Evolutionary conservation across 2,888 invertebrate genomes (phyloP).

Genomic region (Odontomyia ornata): DNA sequence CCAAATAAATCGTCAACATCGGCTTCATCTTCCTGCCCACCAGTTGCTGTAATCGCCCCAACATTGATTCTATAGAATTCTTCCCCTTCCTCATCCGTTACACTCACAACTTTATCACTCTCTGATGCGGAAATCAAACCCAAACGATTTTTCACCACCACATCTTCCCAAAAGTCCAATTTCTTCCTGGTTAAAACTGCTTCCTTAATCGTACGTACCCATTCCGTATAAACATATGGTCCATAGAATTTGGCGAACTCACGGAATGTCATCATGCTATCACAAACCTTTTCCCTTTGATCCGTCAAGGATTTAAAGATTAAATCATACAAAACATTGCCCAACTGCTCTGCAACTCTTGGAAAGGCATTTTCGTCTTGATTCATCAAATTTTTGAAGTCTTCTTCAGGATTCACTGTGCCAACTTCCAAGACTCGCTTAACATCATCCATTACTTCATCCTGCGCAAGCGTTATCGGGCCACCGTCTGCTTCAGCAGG

Average conservation of each 20-base stretch:
- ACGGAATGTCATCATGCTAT: slow-evolving; percentile 57
- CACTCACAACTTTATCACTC: slow-evolving; percentile 42
- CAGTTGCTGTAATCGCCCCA: background rate
- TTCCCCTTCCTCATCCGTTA: slow-evolving; percentile 46
- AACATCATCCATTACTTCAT: slow-evolving; percentile 40
- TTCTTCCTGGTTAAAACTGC: slow-evolving; percentile 56
- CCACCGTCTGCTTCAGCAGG: slow-evolving; percentile 53
- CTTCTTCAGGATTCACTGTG: slow-evolving; percentile 69
- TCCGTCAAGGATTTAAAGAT: slow-evolving; percentile 56
- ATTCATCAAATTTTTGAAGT: slow-evolving; percentile 67
- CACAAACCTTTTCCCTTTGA: slow-evolving; percentile 55
- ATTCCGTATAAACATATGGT: slow-evolving; percentile 59
- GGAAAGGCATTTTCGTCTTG: slow-evolving; percentile 59
- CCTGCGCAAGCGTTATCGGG: background rate
- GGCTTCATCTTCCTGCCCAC: background rate
- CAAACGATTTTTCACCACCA: slow-evolving; percentile 56
- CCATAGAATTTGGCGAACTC: slow-evolving; percentile 62
- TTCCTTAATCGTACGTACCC: slow-evolving; percentile 59
- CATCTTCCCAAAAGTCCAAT: slow-evolving; percentile 59
- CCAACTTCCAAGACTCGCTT: slow-evolving; percentile 64
- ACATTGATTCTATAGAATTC: slow-evolving; percentile 46
- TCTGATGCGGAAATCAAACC: slow-evolving; percentile 54
- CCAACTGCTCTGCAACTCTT: slow-evolving; percentile 56
- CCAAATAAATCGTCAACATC: slow-evolving; percentile 49
- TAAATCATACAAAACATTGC: slow-evolving; percentile 57